These are phyloP conservation scores for Porites rus DNA, from an alignment of 92 coral and sea anemone species.

Conservation along the genomic window DNA sequence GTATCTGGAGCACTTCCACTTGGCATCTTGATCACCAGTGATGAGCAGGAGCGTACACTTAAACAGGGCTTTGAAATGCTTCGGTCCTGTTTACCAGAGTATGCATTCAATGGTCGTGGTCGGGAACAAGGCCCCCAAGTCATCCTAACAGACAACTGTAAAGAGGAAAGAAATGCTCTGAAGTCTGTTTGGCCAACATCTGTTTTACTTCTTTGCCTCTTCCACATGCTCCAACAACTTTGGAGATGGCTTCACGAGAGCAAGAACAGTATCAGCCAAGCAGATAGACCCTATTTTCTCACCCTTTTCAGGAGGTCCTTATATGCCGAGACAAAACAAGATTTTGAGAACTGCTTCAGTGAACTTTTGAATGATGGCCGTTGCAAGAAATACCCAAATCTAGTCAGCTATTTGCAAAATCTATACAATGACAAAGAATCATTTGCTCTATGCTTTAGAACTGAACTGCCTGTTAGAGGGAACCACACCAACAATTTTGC, in stretches of 20 bases:
- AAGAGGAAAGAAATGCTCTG: constrained; percentile 66
- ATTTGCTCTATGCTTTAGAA: constrained; percentile 62
- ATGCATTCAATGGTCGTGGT: constrained; percentile 55
- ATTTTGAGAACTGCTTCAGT: constrained; percentile 62
- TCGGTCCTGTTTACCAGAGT: constrained; percentile 56
- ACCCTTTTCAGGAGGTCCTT: constrained; percentile 67
- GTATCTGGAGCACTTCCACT: constrained; percentile 53
- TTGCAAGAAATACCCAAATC: constrained; percentile 49
- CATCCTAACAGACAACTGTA: constrained; percentile 56
- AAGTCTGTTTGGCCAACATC: constrained; percentile 58
- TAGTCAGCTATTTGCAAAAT: constrained; percentile 48
- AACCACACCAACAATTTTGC: constrained; percentile 75
- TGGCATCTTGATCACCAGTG: constrained; percentile 66
- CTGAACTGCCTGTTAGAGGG: constrained; percentile 71
- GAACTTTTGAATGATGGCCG: constrained; percentile 63
- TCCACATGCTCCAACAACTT: constrained; percentile 68
- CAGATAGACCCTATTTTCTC: constrained; percentile 63
- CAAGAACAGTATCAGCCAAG: constrained; percentile 60
- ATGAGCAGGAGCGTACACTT: constrained; percentile 61
- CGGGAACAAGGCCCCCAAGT: constrained; percentile 65
- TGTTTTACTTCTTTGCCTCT: constrained; percentile 53
- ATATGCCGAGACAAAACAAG: constrained; percentile 52
- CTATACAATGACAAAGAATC: constrained; percentile 39
- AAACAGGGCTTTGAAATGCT: constrained; percentile 67
- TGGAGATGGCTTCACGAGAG: constrained; percentile 68